Evolutionary conservation across 2,113 vertebrate genomes (phyloP).

Genomic region (Melierax canorus): DNA sequence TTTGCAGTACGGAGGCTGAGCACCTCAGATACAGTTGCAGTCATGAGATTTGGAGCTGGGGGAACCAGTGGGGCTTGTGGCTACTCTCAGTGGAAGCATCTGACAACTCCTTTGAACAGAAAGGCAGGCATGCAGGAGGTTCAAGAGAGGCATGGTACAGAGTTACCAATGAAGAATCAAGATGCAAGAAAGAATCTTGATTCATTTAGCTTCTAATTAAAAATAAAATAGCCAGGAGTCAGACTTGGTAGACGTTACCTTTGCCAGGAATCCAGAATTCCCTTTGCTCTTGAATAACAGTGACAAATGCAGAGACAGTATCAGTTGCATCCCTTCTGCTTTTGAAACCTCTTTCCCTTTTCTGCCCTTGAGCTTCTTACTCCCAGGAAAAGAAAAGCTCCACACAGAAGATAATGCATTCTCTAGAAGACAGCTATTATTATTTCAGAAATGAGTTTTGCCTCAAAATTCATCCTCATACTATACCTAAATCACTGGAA

Average conservation of each 20-base stretch:
- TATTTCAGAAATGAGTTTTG: not conserved
- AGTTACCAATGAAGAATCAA: not conserved
- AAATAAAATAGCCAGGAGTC: not conserved
- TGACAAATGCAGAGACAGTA: not conserved
- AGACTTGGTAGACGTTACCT: not conserved
- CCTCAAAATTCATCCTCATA: not conserved
- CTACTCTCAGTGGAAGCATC: not conserved
- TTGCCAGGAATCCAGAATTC: not conserved
- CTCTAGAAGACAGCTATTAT: not conserved
- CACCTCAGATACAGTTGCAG: not conserved
- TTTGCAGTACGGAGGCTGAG: not conserved
- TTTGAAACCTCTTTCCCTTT: not conserved
- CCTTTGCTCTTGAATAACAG: not conserved
- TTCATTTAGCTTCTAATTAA: not conserved
- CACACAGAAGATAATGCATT: not conserved
- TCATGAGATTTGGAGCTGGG: rapidly evolving
- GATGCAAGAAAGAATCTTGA: not conserved
- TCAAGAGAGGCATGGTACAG: not conserved
- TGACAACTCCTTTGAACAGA: not conserved
- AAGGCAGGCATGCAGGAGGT: not conserved
- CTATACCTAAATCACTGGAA: not conserved
- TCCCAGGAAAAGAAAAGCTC: not conserved
- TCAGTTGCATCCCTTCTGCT: not conserved
- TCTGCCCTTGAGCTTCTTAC: not conserved
- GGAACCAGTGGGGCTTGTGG: not conserved